A percentile compares a stretch with the other conserved stretches of the same genome.
These are phyloP conservation scores for Pseudoatta argentina DNA, from an alignment of 1,140 invertebrate genomes.

Conservation along the genomic window DNA sequence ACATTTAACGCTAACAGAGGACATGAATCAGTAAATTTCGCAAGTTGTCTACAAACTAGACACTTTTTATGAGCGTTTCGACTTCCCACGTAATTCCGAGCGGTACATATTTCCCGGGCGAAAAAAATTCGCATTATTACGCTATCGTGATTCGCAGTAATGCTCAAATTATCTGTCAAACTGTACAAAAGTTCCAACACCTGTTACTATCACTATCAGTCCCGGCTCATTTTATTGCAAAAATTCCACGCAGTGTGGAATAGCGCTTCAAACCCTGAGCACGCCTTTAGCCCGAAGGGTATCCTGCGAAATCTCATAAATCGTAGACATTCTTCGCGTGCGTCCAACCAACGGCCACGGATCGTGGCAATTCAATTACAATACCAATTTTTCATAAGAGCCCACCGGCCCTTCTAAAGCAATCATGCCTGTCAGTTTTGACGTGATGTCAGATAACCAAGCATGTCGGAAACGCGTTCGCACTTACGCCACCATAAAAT, in stretches of 20 bases:
- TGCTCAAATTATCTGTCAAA: conserved; percentile 57
- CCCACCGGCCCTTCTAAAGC: neutral
- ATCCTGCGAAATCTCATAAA: conserved; percentile 72
- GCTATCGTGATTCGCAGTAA: neutral
- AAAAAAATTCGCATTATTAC: conserved; percentile 24
- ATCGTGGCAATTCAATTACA: conserved; percentile 70
- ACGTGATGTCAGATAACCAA: conserved; percentile 35
- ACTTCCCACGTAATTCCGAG: neutral
- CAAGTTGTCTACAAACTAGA: neutral
- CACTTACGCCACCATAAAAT: conserved; percentile 31
- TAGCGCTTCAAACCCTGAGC: conserved; percentile 34
- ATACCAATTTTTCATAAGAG: conserved; percentile 69
- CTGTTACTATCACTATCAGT: conserved; percentile 49
- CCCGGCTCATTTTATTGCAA: conserved; percentile 61
- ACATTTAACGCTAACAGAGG: neutral
- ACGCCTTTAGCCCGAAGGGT: conserved; percentile 44
- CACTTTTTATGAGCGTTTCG: conserved; percentile 20
- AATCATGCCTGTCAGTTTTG: conserved; percentile 48
- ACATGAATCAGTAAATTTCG: conserved; percentile 11
- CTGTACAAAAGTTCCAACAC: conserved; percentile 54
- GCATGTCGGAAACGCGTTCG: conserved; percentile 22
- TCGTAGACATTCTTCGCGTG: conserved; percentile 66
- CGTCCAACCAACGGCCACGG: conserved; percentile 36
- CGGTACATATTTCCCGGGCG: neutral
- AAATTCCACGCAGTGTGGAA: conserved; percentile 53